Base-by-base conservation (phyloP, 2,113 vertebrate genomes). In the Halichoeres trimaculatus region DNA sequence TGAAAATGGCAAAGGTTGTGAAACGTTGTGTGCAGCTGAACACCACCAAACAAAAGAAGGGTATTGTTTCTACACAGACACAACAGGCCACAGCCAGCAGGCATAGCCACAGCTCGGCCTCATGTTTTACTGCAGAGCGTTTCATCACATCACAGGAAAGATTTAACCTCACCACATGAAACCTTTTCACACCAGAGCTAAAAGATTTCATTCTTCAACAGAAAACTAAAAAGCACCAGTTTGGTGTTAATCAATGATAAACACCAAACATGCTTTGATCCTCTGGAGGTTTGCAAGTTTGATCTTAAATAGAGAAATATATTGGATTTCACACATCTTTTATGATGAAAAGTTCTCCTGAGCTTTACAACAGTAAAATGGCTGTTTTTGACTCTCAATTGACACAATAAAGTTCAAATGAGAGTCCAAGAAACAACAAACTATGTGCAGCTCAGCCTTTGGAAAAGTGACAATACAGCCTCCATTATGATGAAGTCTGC, bases 21-120 rank as follows among this genome's bases (percentile, higher is more conserved):
- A 81, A 83, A 90, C 57, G 66, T 63, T 66, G 43, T 68, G 73
- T 64, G 56, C 54, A 54, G 36, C 35, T 50, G 30, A 70, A 57
- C 22, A 26, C 40, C 38, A 26, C 43, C 38, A 61, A 36, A 79
- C 71, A 64, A 74, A 54, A 20, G 60, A 23, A 17, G 34, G 0
- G 2, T 60, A 74, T 68, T 60, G 51, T 76, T 73, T 64, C 52
- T 45, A 59, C 34, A 52, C 40, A 76, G 58, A 56, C 60, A 70
- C 36, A 58, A 53, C 61, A 78, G 30, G 19, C 9, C 34, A 30
- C 47, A 63, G 73, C 5, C 0, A 36, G 52, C 36, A 70, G 16
- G 23, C 41, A 11, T 52, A 65, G 48, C 66, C 76, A 70, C 52
- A 66, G 45, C 45, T 48, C 45, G 9, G 45, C 53, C n/a, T 57